phyloP scores from a whole-genome alignment of 2,113 vertebrate species.

The Leptocoma aspasia region DNA sequence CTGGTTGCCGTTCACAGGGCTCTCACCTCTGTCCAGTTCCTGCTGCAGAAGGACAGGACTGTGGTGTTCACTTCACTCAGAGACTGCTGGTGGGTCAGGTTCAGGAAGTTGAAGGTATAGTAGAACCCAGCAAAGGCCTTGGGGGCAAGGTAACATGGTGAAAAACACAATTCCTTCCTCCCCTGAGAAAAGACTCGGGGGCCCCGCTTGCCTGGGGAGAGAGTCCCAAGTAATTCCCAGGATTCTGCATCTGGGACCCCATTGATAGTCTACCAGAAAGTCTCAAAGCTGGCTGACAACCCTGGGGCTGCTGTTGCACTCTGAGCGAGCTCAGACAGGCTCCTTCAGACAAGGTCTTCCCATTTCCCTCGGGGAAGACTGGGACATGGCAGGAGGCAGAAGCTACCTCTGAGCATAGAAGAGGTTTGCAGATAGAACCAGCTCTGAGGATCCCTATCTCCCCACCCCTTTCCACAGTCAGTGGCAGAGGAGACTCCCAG shows the following conservation, averaged over 20 bases:
- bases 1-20: background rate
- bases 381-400: background rate
- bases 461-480: background rate
- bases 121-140: conserved; percentile 83
- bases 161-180: background rate
- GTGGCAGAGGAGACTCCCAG: background rate
- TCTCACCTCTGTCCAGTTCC: conserved; percentile 71
- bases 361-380: accelerated
- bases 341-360: background rate
- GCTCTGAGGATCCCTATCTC: background rate
- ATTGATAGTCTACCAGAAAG: background rate
- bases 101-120: conserved; percentile 80
- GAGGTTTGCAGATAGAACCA: background rate
- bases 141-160: background rate
- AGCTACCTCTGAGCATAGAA: background rate
- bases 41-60: conserved; percentile 69
- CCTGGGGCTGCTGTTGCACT: background rate
- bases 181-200: background rate
- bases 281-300: background rate
- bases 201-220: background rate
- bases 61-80: conserved; percentile 43
- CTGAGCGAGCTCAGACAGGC: background rate
- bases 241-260: background rate
- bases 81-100: conserved; percentile 68
- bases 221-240: background rate